Base-by-base conservation (phyloP, 2,797 vertebrate species). In the Agapornis canus region DNA sequence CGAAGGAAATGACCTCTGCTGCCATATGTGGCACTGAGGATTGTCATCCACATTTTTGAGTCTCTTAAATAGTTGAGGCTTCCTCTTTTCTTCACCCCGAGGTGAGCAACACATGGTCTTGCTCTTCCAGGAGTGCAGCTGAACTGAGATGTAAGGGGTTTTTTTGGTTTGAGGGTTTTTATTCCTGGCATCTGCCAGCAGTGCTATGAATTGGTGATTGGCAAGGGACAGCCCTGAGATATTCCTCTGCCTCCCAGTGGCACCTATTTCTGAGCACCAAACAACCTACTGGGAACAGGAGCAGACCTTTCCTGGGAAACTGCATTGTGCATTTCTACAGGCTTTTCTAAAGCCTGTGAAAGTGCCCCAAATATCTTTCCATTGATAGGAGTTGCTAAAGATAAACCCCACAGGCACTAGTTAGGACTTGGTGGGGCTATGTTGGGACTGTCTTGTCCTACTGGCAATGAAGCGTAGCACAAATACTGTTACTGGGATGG, bases 1-100 rank as follows among this genome's bases (percentile, higher is more conserved):
- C 56, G 90, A 84, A 86, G 73, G 49, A 57, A 82, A 61, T 91
- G 79, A 94, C 71, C 83, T 17, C 85, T 79, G 82, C 87, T 94
- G 94, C 87, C 73, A 70, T 27, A 32, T 39, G 70, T 72, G 77
- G 70, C 82, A 69, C 31, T 82, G 68, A 87, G 48, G 48, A 29
- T 35, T 90, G 76, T 91, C 82, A 78, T 94, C 94, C 56, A 51
- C 15, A 31, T 85, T 64, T 88, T 27, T 43, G 26, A 81, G 66
- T 35, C 61, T 77, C 65, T 70, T 70, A 60, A 86, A 65, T 52
- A 77, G 48, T 26, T 89, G 71, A 85, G 60, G 56, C 73, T 92
- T 87, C 69, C 42, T 94, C 29, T 81, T 40, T 57, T 85, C 79
- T 82, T 94, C 57, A 64, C 37, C 59, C 56, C 13, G 82, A 90